Evolutionary conservation across 1,140 invertebrate species (phyloP).

Genomic region (Mamestra configurata): DNA sequence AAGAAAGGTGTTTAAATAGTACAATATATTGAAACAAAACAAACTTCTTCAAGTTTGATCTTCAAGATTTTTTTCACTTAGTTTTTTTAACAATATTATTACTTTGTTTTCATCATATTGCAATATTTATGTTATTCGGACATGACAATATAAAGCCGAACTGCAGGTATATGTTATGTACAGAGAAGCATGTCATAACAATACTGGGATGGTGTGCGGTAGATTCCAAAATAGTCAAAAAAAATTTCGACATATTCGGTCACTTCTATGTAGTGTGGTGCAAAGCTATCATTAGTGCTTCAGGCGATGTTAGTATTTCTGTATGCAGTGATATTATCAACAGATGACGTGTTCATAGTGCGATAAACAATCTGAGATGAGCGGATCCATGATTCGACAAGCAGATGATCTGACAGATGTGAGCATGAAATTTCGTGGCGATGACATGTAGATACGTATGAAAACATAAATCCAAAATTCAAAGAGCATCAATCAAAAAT

Average conservation of each 20-base stretch:
- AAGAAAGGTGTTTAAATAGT: constrained; percentile 10
- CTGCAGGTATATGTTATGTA: constrained; percentile 12
- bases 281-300: constrained; percentile 47
- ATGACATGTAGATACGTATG: constrained; percentile 36
- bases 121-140: constrained; percentile 10
- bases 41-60: background rate
- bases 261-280: constrained; percentile 14
- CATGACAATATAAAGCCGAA: constrained; percentile 22
- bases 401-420: constrained; percentile 33
- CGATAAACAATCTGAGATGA: constrained; percentile 35
- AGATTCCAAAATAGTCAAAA: constrained; percentile 31
- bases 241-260: constrained; percentile 2
- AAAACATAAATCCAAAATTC: constrained; percentile 66
- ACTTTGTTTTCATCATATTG: background rate
- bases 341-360: constrained; percentile 34
- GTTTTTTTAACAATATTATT: background rate
- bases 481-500: constrained; percentile 77
- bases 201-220: constrained; percentile 3
- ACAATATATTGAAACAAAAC: constrained; percentile 12
- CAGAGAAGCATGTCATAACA: constrained; percentile 6
- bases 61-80: background rate
- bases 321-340: constrained; percentile 40
- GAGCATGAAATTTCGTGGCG: constrained; percentile 31
- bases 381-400: constrained; percentile 33
- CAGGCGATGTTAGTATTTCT: constrained; percentile 30